phyloP scores from a whole-genome alignment of 2,888 invertebrate species.

The Encarsia formosa region DNA sequence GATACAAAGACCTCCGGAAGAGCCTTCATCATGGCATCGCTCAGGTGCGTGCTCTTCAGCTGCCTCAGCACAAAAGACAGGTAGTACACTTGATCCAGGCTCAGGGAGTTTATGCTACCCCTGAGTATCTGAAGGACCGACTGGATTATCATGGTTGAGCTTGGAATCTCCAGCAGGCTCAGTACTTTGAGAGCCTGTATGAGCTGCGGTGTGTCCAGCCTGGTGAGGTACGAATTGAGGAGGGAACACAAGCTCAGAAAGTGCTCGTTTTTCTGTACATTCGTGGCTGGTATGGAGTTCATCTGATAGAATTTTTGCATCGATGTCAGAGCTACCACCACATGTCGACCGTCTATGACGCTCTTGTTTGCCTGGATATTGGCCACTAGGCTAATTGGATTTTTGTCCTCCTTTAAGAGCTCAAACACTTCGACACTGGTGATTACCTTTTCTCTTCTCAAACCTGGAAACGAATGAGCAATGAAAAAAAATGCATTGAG shows the following conservation, averaged over 20 bases:
- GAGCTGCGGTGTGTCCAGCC: slow-evolving; percentile 2
- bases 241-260: slow-evolving; percentile 7
- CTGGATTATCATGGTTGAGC: slow-evolving; percentile 17
- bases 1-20: slow-evolving; percentile 17
- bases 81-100: slow-evolving; percentile 10
- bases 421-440: too few relatives aligned
- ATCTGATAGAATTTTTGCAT: slow-evolving; percentile 11
- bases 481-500: too few relatives aligned
- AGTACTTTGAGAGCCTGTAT: slow-evolving; percentile 12
- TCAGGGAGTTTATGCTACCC: slow-evolving; percentile 14
- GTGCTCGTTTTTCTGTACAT: neutral
- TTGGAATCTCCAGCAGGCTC: slow-evolving; percentile 6
- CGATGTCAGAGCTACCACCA: slow-evolving; percentile 3
- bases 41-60: slow-evolving; percentile 10
- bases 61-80: slow-evolving; percentile 10
- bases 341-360: neutral
- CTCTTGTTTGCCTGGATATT: neutral
- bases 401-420: neutral
- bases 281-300: neutral
- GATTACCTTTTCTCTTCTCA: too few relatives aligned
- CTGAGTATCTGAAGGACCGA: slow-evolving; percentile 19
- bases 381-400: neutral
- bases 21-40: slow-evolving; percentile 2
- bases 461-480: too few relatives aligned
- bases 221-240: slow-evolving; percentile 5